Conservation (phyloP, 1,140 invertebrate species). For the Manduca sexta region DNA sequence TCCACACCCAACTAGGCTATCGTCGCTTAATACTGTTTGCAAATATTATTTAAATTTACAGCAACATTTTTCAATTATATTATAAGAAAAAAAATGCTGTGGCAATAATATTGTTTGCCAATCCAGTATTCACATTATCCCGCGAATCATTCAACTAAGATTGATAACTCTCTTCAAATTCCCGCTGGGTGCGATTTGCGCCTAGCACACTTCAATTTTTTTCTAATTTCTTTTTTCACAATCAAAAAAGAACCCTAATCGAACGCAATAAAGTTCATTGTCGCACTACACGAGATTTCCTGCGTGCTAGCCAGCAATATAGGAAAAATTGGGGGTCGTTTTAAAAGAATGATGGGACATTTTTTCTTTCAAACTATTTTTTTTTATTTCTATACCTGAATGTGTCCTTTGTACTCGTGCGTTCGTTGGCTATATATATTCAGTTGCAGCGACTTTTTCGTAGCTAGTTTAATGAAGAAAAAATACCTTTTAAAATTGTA, state of each 20-base stretch:
- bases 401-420: neutral
- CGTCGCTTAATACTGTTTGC: no score
- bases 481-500: no score
- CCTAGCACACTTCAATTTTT: constrained; percentile 48
- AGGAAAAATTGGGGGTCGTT: constrained; percentile 49
- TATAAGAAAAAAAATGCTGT: no score
- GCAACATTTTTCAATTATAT: no score
- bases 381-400: constrained; percentile 1
- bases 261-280: constrained; percentile 7
- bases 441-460: no score
- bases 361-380: constrained; percentile 32
- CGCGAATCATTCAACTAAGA: constrained; percentile 31
- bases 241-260: constrained; percentile 21
- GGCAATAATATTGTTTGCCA: no score
- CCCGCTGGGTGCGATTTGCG: constrained; percentile 55
- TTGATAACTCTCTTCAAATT: constrained; percentile 55
- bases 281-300: constrained; percentile 14
- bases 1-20: no score
- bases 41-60: no score
- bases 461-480: no score
- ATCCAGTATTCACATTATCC: neutral
- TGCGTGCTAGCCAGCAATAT: constrained; percentile 52
- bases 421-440: no score
- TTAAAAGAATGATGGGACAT: constrained; percentile 56
- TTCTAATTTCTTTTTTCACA: constrained; percentile 31